These are phyloP conservation scores for Caenorhabditis afra DNA, from an alignment of 2,888 invertebrate genomes.

Conservation along the genomic window DNA sequence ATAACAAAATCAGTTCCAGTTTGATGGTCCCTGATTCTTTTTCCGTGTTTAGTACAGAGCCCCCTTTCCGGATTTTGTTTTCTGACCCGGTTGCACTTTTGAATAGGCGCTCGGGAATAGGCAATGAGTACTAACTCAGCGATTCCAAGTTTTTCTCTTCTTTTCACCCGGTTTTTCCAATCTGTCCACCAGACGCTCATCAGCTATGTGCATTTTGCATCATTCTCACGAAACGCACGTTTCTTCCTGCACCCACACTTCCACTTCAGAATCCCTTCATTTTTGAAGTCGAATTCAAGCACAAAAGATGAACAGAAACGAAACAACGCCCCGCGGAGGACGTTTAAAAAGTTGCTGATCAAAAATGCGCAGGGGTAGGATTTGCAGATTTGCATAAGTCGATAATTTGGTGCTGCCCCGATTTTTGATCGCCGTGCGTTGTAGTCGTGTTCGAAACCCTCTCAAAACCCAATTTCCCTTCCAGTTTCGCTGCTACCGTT, in stretches of 20 bases:
- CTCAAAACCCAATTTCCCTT: no score
- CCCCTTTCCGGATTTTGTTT: neutral
- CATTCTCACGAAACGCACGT: conserved; percentile 29
- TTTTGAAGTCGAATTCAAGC: conserved; percentile 5
- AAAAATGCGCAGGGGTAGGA: conserved; percentile 13
- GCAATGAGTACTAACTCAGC: conserved; percentile 37
- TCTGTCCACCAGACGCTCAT: conserved; percentile 19
- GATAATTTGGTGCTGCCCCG: conserved; percentile 21
- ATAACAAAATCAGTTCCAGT: no score
- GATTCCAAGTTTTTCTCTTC: conserved; percentile 26
- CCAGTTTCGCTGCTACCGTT: neutral
- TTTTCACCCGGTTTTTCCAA: conserved; percentile 5
- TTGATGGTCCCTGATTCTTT: neutral
- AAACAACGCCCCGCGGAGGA: conserved; percentile 2
- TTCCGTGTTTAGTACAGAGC: neutral
- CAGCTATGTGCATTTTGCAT: conserved; percentile 40
- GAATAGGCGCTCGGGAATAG: conserved; percentile 14
- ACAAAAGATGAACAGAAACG: neutral
- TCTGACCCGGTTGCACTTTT: conserved; percentile 32
- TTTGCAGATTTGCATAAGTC: conserved; percentile 46
- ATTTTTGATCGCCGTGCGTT: conserved; percentile 43
- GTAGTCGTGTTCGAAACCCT: neutral
- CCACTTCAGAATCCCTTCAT: neutral
- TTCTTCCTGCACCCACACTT: no score
- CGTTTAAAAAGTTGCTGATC: conserved; percentile 16